These are phyloP conservation scores for Sebastes oblongus DNA, from an alignment of 2,797 vertebrate species.

Conservation along the genomic window DNA sequence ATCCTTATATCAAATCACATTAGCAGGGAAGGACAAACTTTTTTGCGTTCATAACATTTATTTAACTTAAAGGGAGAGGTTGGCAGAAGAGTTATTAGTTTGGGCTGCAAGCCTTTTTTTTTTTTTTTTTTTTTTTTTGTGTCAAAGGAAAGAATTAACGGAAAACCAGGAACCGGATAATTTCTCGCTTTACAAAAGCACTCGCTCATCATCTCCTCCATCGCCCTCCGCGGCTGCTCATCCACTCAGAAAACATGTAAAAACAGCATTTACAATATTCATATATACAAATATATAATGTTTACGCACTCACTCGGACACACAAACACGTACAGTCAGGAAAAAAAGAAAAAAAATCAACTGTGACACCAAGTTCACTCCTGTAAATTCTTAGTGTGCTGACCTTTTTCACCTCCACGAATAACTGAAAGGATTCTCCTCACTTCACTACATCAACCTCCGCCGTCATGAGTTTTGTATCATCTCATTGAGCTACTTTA, in stretches of 20 bases:
- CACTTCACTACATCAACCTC: neutral
- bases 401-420: neutral
- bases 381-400: neutral
- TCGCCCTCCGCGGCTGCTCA: slow-evolving; percentile 25
- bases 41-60: slow-evolving; percentile 17
- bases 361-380: slow-evolving; percentile 39
- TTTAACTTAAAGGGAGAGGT: slow-evolving; percentile 16
- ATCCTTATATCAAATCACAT: slow-evolving; percentile 26
- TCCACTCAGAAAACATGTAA: slow-evolving; percentile 65
- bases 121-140: slow-evolving; percentile 8
- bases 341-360: neutral
- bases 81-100: slow-evolving; percentile 7
- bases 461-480: neutral
- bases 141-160: neutral
- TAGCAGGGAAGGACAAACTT: slow-evolving; percentile 6
- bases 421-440: neutral
- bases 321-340: slow-evolving; percentile 26
- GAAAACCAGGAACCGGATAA: slow-evolving; percentile 27
- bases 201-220: neutral
- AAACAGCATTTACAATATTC: slow-evolving; percentile 82
- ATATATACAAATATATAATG: slow-evolving; percentile 81
- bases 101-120: slow-evolving; percentile 2
- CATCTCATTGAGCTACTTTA: neutral
- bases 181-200: slow-evolving; percentile 45
- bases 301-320: slow-evolving; percentile 48